Percentiles rank a stretch among this genome's conserved stretches.
phyloP scores from a whole-genome alignment of 2,888 invertebrate genomes.

The Philaethria dido region DNA sequence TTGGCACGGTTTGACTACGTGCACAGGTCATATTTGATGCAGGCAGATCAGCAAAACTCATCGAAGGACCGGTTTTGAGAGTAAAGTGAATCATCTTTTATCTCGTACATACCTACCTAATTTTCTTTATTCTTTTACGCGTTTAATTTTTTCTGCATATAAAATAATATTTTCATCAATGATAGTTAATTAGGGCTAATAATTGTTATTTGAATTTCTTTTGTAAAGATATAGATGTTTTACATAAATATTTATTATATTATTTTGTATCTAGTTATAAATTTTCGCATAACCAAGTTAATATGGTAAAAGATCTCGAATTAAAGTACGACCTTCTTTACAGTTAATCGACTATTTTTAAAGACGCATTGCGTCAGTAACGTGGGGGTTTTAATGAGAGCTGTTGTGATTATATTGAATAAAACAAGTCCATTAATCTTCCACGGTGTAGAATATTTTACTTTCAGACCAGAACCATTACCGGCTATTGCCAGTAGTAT shows the following conservation, averaged over 20 bases:
- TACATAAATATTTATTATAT: background rate
- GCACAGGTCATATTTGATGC: constrained; percentile 18
- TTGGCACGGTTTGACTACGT: constrained; percentile 19
- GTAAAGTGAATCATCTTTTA: constrained; percentile 39
- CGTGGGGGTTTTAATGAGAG: constrained; percentile 39
- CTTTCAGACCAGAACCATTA: constrained; percentile 13
- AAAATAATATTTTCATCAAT: background rate
- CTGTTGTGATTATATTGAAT: constrained; percentile 43
- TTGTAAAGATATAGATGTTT: background rate
- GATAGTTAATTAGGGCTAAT: no score
- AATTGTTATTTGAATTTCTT: background rate
- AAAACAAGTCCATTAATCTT: constrained; percentile 43
- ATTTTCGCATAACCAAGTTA: background rate
- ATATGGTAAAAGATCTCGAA: background rate
- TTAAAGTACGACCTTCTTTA: constrained; percentile 15
- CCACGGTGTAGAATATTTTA: constrained; percentile 24
- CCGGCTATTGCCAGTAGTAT: background rate
- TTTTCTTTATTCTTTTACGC: constrained; percentile 4
- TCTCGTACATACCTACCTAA: background rate
- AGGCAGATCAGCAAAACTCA: constrained; percentile 27
- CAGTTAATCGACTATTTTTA: constrained; percentile 30
- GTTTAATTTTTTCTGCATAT: background rate
- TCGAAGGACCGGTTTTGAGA: constrained; percentile 41
- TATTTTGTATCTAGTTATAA: background rate
- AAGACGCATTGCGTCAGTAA: constrained; percentile 44